Percentiles rank a stretch among this genome's conserved stretches.
These are phyloP conservation scores for Ceratothoa steindachneri DNA, from an alignment of 2,888 invertebrate genomes.

Conservation along the genomic window DNA sequence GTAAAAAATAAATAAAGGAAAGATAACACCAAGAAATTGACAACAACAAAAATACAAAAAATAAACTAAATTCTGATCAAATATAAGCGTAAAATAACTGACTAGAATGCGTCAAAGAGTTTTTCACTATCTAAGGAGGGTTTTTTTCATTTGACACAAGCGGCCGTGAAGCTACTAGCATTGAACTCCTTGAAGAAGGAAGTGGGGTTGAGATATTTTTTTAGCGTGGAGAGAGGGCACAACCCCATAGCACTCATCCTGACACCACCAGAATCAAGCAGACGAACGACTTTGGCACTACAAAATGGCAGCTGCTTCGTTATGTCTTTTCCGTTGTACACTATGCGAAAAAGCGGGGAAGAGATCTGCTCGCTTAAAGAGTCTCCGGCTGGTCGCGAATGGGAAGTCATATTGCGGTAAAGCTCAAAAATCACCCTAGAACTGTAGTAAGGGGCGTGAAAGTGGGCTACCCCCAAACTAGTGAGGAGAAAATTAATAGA, in stretches of 20 bases:
- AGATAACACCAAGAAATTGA: too few species aligned
- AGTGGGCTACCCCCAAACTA: conserved; percentile 67
- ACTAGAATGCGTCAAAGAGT: too few species aligned
- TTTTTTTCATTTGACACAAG: conserved; percentile 49
- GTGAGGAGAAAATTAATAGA: conserved; percentile 78
- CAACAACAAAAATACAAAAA: too few species aligned
- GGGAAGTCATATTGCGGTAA: conserved; percentile 66
- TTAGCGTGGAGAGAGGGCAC: conserved; percentile 34
- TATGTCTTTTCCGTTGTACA: conserved; percentile 81
- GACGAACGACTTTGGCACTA: conserved; percentile 55
- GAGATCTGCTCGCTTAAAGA: conserved; percentile 62
- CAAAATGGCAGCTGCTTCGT: conserved; percentile 79
- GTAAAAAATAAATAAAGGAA: too few species aligned
- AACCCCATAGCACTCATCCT: conserved; percentile 31
- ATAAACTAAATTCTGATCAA: too few species aligned
- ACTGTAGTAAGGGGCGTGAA: conserved; percentile 71
- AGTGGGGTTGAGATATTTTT: conserved; percentile 59
- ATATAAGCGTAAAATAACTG: too few species aligned
- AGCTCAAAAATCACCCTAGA: conserved; percentile 83
- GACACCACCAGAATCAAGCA: conserved; percentile 46
- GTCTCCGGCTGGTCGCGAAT: conserved; percentile 45
- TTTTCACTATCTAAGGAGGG: too few species aligned
- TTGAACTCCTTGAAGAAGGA: conserved; percentile 76
- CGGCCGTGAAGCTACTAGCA: conserved; percentile 83
- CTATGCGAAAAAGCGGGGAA: conserved; percentile 74